A percentile compares a stretch with the other conserved stretches of the same genome.
Conservation (phyloP, 2,888 invertebrate species). For the Apomyelois bistriatella region DNA sequence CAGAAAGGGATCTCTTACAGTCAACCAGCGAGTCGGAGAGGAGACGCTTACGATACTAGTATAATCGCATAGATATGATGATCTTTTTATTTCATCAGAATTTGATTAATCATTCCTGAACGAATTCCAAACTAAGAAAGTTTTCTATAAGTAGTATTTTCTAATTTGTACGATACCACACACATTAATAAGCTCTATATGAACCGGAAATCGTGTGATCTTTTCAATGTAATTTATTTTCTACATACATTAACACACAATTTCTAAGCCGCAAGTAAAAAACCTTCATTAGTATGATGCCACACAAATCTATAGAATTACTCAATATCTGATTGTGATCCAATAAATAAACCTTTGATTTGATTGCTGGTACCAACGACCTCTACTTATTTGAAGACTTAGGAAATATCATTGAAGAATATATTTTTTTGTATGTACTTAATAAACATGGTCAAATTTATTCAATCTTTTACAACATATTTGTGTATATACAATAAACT, state of each 20-base stretch:
- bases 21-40: too few species aligned
- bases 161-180: not conserved
- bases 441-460: too few species aligned
- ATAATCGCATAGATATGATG: too few species aligned
- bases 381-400: not conserved
- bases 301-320: not conserved
- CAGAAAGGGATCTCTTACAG: too few species aligned
- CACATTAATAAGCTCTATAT: not conserved
- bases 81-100: too few species aligned
- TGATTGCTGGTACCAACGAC: slow-evolving; percentile 11
- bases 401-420: too few species aligned
- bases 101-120: too few species aligned
- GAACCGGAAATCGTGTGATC: slow-evolving; percentile 6
- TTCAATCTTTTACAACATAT: too few species aligned
- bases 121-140: too few species aligned
- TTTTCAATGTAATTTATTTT: slow-evolving; percentile 1
- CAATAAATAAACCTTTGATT: slow-evolving; percentile 25
- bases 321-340: slow-evolving; percentile 16
- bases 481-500: too few species aligned
- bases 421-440: too few species aligned
- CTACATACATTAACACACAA: not conserved
- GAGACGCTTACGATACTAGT: too few species aligned
- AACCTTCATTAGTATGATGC: slow-evolving; percentile 5
- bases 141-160: not conserved
- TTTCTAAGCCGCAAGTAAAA: not conserved